phyloP scores from a whole-genome alignment of 2,888 invertebrate species.

The Cristatella mucedo region DNA sequence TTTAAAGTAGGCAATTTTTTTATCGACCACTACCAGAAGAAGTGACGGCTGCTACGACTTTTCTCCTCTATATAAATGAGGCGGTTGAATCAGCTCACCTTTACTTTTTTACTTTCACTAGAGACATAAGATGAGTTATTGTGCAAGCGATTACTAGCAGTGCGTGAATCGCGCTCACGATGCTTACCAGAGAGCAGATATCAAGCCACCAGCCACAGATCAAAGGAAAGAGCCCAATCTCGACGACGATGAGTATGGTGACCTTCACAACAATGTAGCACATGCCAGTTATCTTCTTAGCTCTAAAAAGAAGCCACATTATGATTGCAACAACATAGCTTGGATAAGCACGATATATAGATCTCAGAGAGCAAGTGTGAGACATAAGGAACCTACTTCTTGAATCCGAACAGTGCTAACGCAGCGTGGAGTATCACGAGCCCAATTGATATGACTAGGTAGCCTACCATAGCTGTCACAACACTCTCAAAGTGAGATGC shows the following conservation, averaged over 20 bases:
- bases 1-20: too few species aligned
- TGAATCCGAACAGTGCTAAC: constrained; percentile 61
- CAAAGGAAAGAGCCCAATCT: constrained; percentile 87
- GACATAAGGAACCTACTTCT: constrained; percentile 50
- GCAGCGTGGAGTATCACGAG: constrained; percentile 68
- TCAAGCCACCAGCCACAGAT: constrained; percentile 99
- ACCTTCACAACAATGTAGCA: constrained; percentile 49
- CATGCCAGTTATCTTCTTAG: constrained; percentile 50
- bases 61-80: too few species aligned
- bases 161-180: too few species aligned
- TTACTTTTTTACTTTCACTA: too few species aligned
- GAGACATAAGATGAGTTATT: too few species aligned
- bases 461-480: constrained; percentile 78
- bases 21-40: too few species aligned
- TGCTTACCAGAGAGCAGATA: constrained; percentile 71
- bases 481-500: constrained; percentile 80
- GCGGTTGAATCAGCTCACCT: too few species aligned
- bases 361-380: constrained; percentile 4
- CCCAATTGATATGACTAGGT: constrained; percentile 67
- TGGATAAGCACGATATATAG: constrained; percentile 6
- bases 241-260: constrained; percentile 80
- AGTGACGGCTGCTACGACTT: too few species aligned
- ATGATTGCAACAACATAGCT: too few species aligned
- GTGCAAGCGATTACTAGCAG: too few species aligned
- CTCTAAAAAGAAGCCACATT: constrained; percentile 12